A percentile compares a stretch with the other conserved stretches of the same genome.
phyloP scores from a whole-genome alignment of 2,797 vertebrate species.

The Xenopus petersii region DNA sequence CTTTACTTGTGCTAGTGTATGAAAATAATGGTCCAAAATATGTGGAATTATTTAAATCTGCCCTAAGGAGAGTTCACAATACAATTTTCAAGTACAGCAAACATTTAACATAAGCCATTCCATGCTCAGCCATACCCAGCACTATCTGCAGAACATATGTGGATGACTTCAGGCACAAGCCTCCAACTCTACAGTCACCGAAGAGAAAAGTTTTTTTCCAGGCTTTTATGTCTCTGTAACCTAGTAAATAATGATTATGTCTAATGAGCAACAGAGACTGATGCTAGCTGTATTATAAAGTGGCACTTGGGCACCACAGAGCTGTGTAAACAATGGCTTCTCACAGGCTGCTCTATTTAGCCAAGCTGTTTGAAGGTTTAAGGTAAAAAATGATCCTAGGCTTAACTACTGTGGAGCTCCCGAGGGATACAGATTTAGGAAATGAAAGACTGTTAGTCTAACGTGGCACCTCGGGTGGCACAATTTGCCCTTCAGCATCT shows the following conservation, averaged over 20 bases:
- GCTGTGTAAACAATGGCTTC: not conserved
- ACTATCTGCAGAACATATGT: too few relatives aligned
- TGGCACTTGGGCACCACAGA: constrained; percentile 15
- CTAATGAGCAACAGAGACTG: constrained; percentile 7
- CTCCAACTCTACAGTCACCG: constrained; percentile 15
- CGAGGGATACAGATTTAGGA: constrained; percentile 11
- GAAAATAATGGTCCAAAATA: too few relatives aligned
- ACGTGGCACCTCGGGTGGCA: constrained; percentile 33
- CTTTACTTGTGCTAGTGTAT: too few relatives aligned
- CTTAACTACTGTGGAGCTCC: constrained; percentile 33
- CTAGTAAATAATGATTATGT: not conserved
- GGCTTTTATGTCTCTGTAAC: constrained; percentile 26
- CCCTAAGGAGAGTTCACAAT: too few relatives aligned
- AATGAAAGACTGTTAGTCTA: constrained; percentile 8
- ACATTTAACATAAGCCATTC: too few relatives aligned
- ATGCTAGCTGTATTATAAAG: not conserved
- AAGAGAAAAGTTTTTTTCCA: constrained; percentile 15
- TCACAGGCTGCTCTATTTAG: constrained; percentile 1
- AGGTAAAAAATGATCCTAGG: constrained; percentile 6
- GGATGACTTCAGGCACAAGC: constrained; percentile 17
- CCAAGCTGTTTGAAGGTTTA: not conserved
- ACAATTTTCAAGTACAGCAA: too few relatives aligned
- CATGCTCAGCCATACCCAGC: too few relatives aligned
- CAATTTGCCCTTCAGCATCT: constrained; percentile 13
- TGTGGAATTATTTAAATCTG: not conserved